A percentile compares a stretch with the other conserved stretches of the same genome.
Conservation (phyloP, 1,140 invertebrate species). For the Agrilus planipennis region DNA sequence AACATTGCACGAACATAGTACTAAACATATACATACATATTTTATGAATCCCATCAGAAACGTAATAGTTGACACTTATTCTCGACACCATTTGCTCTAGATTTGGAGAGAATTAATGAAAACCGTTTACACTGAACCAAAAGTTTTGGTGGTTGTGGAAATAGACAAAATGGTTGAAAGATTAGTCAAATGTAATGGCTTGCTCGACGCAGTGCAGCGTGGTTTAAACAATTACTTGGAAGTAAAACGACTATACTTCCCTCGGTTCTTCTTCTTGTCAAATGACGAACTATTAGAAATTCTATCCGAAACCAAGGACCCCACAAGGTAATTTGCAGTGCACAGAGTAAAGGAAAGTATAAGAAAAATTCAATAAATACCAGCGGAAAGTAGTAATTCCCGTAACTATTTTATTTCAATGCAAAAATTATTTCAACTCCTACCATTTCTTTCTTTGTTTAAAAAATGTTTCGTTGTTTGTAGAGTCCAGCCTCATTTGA, state of each 20-base stretch:
- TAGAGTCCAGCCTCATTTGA: slow-evolving; percentile 93
- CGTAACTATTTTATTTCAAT: too few relatives aligned
- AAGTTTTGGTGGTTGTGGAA: slow-evolving; percentile 73
- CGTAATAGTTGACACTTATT: too few relatives aligned
- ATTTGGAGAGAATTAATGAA: slow-evolving; percentile 95
- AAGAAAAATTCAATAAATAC: too few relatives aligned
- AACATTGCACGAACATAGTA: too few relatives aligned
- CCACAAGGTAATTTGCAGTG: slow-evolving; percentile 67
- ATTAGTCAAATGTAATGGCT: slow-evolving; percentile 75
- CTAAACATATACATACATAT: too few relatives aligned
- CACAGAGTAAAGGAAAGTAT: too few relatives aligned
- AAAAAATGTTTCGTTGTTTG: too few relatives aligned
- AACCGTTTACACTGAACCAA: slow-evolving; percentile 59
- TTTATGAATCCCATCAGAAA: too few relatives aligned
- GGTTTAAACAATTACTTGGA: slow-evolving; percentile 91
- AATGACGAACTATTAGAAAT: slow-evolving; percentile 95
- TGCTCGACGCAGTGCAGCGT: slow-evolving; percentile 81
- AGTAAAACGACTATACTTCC: slow-evolving; percentile 89
- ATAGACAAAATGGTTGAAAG: slow-evolving; percentile 91
- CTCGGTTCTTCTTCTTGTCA: slow-evolving; percentile 93
- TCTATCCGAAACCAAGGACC: slow-evolving; percentile 93
- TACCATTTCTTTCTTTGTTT: too few relatives aligned
- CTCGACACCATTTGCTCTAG: slow-evolving; percentile 30
- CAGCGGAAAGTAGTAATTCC: too few relatives aligned
- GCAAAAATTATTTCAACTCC: too few relatives aligned